Base-by-base conservation (phyloP, 2,888 invertebrate genomes). In the Eurytoma californica region DNA sequence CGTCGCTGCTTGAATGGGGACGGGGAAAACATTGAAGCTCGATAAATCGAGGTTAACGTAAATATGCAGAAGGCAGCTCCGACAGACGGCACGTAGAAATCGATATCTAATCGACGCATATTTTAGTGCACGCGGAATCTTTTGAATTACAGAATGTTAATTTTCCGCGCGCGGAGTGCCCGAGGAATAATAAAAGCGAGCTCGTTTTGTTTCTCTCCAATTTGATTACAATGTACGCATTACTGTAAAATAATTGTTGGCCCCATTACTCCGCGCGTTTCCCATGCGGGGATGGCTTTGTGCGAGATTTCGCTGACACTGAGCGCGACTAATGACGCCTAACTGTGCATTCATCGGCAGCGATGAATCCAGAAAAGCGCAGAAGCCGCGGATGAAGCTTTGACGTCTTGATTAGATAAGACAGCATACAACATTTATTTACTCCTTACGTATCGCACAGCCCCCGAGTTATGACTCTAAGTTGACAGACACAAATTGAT, bases 191-290 rank as follows among this genome's bases (percentile, higher is more conserved):
- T 24, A 2, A 24, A 1, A 9, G 9, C 39, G 39, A 7, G 39
- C 9, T 39, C 7, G 9, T 9, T 4, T 39, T 39, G 5, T 39
- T 0, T 39, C 9, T 9, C 39, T 39, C 39, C 39, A 39, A 9
- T 39, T 39, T 39, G 39, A 39, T 39, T 39, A 3, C 13, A 53
- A 53, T n/a, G 53, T 14, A 53, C 16, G n/a, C n/a, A 14, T 53
- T 53, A n/a, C 53, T 53, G 53, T n/a, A 53, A 53, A 53, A n/a
- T 53, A 53, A 53, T 53, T 4, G 53, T 53, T 53, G 53, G n/a
- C 53, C 53, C 5, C n/a, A n/a, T 53, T 24, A 24, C 2, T 53
- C n/a, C 16, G 53, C n/a, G 53, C 53, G 14, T 49, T 14, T 49
- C 49, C 24, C 24, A 24, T 49, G 49, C 5, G n/a, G 14, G n/a